Percentiles rank a stretch among this genome's conserved stretches.
Evolutionary conservation across 2,888 invertebrate species (phyloP).

Genomic region (Diaphora mendica): DNA sequence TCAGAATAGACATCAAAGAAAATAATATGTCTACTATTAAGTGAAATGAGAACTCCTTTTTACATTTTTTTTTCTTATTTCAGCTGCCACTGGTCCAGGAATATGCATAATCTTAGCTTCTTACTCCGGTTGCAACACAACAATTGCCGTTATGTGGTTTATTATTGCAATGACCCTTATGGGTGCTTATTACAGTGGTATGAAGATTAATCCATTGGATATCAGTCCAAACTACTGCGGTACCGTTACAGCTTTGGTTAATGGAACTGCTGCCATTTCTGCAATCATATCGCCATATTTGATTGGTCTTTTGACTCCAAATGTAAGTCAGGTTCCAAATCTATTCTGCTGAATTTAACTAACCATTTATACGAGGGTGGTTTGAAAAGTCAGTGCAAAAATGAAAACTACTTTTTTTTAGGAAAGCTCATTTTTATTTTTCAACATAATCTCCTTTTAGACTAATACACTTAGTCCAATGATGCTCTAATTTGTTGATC

Average conservation of each 20-base stretch:
- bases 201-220: conserved; percentile 89
- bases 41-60: neutral
- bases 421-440: too few relatives aligned
- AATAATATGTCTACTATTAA: neutral
- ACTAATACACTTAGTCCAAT: too few relatives aligned
- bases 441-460: too few relatives aligned
- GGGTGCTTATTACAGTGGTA: conserved; percentile 90
- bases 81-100: conserved; percentile 89
- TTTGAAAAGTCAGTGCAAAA: too few relatives aligned
- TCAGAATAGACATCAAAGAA: neutral
- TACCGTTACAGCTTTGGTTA: conserved; percentile 88
- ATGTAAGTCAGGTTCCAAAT: conserved; percentile 75
- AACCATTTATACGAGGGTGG: too few relatives aligned
- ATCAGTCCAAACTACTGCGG: conserved; percentile 89
- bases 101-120: conserved; percentile 88
- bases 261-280: conserved; percentile 88
- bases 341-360: neutral
- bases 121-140: conserved; percentile 87
- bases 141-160: conserved; percentile 86
- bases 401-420: too few relatives aligned
- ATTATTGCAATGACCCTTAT: conserved; percentile 89
- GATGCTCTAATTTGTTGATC: too few relatives aligned
- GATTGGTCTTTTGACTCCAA: conserved; percentile 87
- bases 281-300: conserved; percentile 88
- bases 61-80: conserved; percentile 27